Evolutionary conservation across 2,797 vertebrate genomes (phyloP).

Genomic region (Myotis planiceps): DNA sequence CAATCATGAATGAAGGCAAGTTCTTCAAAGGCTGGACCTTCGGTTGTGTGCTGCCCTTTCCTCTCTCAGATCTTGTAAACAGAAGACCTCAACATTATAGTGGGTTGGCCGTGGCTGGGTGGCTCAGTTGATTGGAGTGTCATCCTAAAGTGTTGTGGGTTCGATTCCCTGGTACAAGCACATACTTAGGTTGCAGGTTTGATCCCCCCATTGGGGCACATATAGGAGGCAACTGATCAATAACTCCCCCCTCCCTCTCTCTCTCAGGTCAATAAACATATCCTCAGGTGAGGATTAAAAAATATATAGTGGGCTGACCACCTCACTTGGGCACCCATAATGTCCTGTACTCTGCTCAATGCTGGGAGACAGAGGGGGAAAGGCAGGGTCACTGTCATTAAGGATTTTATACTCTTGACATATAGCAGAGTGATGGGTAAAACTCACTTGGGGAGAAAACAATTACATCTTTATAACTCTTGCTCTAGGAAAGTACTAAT

Average conservation of each 20-base stretch:
- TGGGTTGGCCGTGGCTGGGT: neutral
- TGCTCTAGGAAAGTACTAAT: neutral
- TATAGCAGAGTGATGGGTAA: neutral
- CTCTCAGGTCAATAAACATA: neutral
- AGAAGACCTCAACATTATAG: neutral
- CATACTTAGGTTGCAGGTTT: neutral
- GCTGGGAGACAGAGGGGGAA: neutral
- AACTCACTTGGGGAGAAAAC: neutral
- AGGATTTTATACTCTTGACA: neutral
- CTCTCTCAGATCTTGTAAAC: neutral
- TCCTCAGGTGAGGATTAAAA: neutral
- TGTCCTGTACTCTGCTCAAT: neutral
- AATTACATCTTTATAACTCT: neutral
- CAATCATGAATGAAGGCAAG: neutral
- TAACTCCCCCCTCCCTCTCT: no score
- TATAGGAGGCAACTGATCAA: neutral
- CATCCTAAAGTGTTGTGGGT: neutral
- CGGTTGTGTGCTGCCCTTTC: neutral
- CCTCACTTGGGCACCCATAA: neutral
- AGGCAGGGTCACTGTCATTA: neutral
- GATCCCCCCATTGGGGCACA: neutral
- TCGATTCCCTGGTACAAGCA: neutral
- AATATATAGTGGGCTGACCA: neutral
- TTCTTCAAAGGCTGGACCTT: neutral
- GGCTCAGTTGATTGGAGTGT: neutral